Evolutionary conservation across 2,888 invertebrate species (phyloP), one percentile per base, ranked within the genome.

Genomic region (Megamerina dolium): DNA sequence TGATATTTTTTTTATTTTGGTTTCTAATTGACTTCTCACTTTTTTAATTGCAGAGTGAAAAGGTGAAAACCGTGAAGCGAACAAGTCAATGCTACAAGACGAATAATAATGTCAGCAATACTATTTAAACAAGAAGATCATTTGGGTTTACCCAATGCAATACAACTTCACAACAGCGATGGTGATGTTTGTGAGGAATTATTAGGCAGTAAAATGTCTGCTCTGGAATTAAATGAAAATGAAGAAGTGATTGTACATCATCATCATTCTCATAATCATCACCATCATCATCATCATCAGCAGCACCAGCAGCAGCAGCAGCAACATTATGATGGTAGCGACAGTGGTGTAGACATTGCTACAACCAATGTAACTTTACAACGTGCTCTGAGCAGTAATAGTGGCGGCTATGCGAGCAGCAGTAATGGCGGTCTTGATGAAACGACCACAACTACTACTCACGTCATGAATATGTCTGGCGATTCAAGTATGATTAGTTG

Each of bases 401-500:
- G 78, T 55, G 80, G 82, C 1, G 82, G 83, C 16, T 84, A 83
- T 43, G 77, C 81, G 30, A 82, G 83, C 59, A 83, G 83, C 56
- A 76, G 75, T 52, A 61, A 59, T 34, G 61, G 66, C 3, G 75
- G 78, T 40, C 58, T 68, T 41, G 38, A 38, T 21, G 43, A 43
- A 14, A 20, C n/a, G 6, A 9, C 16, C 20, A 14, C 29, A 10
- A 12, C 19, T 10, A 17, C 29, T 9, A 49, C 42, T 2, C 49
- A 41, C 12, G 45, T 46, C 9, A 17, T 47, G 14, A 52, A 53
- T 34, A 75, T 80, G 3, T 86, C 86, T 14, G 85, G 85, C 61
- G 85, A 85, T 52, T 86, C 86, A 30, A 86, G 86, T 51, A 78
- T 86, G 47, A 82, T 85, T 17, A 86, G 86, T 48, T 85, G 82